Base-by-base conservation (phyloP, 2,888 invertebrate species). In the Cyrtodaria siliqua region DNA sequence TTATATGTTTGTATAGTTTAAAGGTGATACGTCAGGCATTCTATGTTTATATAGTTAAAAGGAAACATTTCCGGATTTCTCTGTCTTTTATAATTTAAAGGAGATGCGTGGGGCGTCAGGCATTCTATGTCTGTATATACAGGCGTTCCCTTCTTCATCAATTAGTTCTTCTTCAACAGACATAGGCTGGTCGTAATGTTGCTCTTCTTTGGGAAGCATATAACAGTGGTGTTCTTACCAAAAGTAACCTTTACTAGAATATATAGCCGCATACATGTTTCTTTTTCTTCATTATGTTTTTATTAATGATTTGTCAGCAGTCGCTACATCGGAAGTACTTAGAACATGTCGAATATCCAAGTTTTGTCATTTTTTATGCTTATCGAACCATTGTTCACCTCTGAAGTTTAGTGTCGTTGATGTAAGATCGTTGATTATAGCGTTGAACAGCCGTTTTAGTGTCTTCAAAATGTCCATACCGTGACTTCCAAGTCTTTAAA, bases 381-480 rank as follows among this genome's bases (percentile, higher is more conserved):
- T 24, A 20, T 63, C 52, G 24, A 52, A 72, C 57, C 47, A 57
- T 47, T 52, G 24, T n/a, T 33, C 33, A 1, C 62, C 62, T 14
- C 27, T 2, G 16, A 70, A 68, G 18, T 26, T n/a, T n/a, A n/a
- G n/a, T 26, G 47, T 14, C 29, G 1, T 27, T 3, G 2, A 3
- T 8, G 62, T 62, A 4, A 62, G 12, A 27, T 62, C 62, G 3
- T 33, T 20, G 23, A 60, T 8, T 3, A 60, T 24, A 18, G 26
- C 44, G 4, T 23, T 27, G 20, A 52, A 52, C 16, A 52, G 24
- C 20, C 16, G 14, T 4, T 23, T 57, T 6, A 57, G 14, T 20
- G 57, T 57, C 14, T 3, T 2, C 20, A 57, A 24, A 16, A 57
- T 18, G 27, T 57, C 40, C n/a, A n/a, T 4, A 9, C 44, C 16